Conservation (phyloP, 2,113 vertebrate genomes). For the Larimichthys polyactis region DNA sequence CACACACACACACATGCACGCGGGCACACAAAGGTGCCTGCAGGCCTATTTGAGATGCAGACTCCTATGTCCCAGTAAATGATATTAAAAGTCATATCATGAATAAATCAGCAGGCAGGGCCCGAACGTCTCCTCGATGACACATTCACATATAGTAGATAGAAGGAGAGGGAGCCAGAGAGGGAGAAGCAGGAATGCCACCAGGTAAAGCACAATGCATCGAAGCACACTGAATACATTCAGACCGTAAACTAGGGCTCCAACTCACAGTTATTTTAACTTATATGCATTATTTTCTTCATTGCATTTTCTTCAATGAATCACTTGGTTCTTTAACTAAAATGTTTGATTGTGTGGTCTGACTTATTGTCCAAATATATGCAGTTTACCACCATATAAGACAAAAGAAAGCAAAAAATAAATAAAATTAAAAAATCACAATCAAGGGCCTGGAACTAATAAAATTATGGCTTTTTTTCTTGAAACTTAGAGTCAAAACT, state of each 20-base stretch:
- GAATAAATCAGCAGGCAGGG: slow-evolving; percentile 80
- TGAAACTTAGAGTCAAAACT: not conserved
- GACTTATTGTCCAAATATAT: not conserved
- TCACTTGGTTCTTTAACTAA: not conserved
- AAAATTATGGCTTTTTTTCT: not conserved
- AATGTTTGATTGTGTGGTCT: not conserved
- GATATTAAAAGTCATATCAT: slow-evolving; percentile 84
- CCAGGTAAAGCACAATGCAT: not conserved
- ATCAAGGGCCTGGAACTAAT: not conserved
- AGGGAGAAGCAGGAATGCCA: slow-evolving; percentile 30
- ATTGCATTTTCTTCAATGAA: too few species aligned
- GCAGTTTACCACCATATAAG: not conserved
- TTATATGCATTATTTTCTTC: not conserved
- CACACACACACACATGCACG: slow-evolving; percentile 35
- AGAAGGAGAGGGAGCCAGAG: slow-evolving; percentile 22
- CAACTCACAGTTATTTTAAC: not conserved
- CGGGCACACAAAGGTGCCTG: slow-evolving; percentile 66
- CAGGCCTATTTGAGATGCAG: slow-evolving; percentile 80
- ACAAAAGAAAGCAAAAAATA: not conserved
- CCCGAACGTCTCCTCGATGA: slow-evolving; percentile 66
- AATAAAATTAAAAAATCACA: too few species aligned
- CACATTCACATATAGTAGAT: slow-evolving; percentile 63
- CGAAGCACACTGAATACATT: slow-evolving; percentile 15
- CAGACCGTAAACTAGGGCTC: not conserved
- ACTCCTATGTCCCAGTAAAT: slow-evolving; percentile 80